These are phyloP conservation scores for Eutrigla gurnardus DNA, from an alignment of 2,797 vertebrate species.

Conservation along the genomic window DNA sequence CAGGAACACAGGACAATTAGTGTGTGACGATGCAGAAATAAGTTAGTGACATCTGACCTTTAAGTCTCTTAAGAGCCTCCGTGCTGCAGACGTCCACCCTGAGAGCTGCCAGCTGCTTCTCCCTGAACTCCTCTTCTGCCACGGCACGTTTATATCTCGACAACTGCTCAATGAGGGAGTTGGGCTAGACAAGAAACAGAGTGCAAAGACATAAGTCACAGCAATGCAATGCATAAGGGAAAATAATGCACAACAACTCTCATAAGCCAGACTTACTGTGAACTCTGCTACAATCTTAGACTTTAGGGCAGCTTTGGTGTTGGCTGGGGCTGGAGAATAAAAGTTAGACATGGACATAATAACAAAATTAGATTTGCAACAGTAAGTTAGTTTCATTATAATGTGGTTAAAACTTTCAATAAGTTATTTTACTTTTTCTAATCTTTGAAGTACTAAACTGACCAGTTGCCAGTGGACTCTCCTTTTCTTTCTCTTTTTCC, in stretches of 20 bases:
- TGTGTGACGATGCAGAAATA: slow-evolving; percentile 21
- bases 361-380: not conserved
- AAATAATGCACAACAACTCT: not conserved
- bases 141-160: slow-evolving; percentile 85
- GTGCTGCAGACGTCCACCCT: slow-evolving; percentile 95
- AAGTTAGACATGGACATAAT: not conserved
- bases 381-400: not conserved
- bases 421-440: slow-evolving; percentile 1
- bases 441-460: slow-evolving; percentile 31
- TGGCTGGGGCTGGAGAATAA: slow-evolving; percentile 79
- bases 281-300: slow-evolving; percentile 99
- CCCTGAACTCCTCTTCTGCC: slow-evolving; percentile 92
- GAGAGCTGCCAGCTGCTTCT: slow-evolving; percentile 94
- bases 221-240: not conserved
- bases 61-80: slow-evolving; percentile 95
- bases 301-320: slow-evolving; percentile 93
- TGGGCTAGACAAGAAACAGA: slow-evolving; percentile 82
- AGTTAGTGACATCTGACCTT: slow-evolving; percentile 84
- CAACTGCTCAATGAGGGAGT: slow-evolving; percentile 91
- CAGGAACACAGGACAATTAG: not conserved
- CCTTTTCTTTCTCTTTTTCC: slow-evolving; percentile 48
- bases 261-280: slow-evolving; percentile 85
- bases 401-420: not conserved
- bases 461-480: slow-evolving; percentile 65
- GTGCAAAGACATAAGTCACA: slow-evolving; percentile 13